Base-by-base conservation (phyloP, 1,140 invertebrate genomes). In the Forficula auricularia region DNA sequence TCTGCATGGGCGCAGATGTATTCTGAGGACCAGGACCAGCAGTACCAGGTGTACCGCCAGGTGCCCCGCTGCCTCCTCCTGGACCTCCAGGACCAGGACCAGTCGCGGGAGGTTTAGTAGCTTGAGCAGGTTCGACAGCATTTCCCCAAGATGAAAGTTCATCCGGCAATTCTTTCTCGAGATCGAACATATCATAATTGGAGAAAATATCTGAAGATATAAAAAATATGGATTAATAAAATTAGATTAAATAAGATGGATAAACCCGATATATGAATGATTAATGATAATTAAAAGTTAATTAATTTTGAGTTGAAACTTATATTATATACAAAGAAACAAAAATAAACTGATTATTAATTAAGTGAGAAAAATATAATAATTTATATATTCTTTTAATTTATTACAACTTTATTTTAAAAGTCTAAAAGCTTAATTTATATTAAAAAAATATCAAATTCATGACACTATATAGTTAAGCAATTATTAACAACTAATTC, bases 111-210 rank as follows among this genome's bases (percentile, higher is more conserved):
- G 79, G 79, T 56, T 82, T 83, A 30, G 47, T 44, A 39, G 50
- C 46, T 3, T 43, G n/a, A 19, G 41, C 34, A 15, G 43, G 22
- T 19, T 38, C 33, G 13, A 39, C 43, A 6, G 35, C 39, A 39
- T 22, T 43, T 45, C 72, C 72, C 80, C 81, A 84, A 35, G 60
- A 70, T 55, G 89, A 80, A 40, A 94, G 65, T 63, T 92, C 89
- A 68, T 92, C 87, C 27, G 88, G 88, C 46, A 94, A 72, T 63
- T 89, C 82, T 66, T 88, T 86, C 66, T 89, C 85, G 60, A 89
- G 68, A 65, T 83, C 79, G 59, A 82, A 82, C 73, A 82, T 79
- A 57, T 82, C 79, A 55, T 75, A 72, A 64, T 77, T 80, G 45
- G 78, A 75, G 58, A 84, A 72, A 49, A 75, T 66, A 66, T 82